Percentiles rank a stretch among this genome's conserved stretches.
phyloP scores from a whole-genome alignment of 2,113 vertebrate species.

The Verasper variegatus region DNA sequence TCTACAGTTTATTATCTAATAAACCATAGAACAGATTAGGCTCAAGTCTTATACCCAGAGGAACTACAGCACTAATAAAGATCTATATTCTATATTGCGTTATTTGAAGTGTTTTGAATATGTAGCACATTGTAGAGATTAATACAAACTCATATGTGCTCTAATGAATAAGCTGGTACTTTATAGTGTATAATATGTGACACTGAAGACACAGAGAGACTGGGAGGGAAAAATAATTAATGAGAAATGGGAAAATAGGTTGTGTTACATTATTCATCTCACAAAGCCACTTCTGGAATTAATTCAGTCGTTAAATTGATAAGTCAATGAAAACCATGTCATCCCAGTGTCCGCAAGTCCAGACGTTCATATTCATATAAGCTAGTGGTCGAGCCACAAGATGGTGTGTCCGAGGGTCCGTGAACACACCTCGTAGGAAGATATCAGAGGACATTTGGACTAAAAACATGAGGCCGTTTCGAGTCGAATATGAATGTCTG shows the following conservation, averaged over 20 bases:
- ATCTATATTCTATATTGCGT: neutral
- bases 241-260: constrained; percentile 33
- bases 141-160: neutral
- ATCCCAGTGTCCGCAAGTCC: no score
- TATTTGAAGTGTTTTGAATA: neutral
- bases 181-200: constrained; percentile 7
- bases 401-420: no score
- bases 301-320: constrained; percentile 32
- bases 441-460: no score
- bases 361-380: no score
- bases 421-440: no score
- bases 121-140: no score
- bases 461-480: no score
- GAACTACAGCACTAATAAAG: neutral
- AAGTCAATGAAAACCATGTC: no score
- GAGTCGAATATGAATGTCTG: no score
- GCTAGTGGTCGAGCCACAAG: no score
- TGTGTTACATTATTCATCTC: constrained; percentile 55
- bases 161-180: neutral
- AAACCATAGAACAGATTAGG: neutral
- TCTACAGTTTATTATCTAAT: no score
- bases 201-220: constrained; percentile 6
- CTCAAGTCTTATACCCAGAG: neutral
- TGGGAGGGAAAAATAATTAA: constrained; percentile 16
- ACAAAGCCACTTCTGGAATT: constrained; percentile 30